phyloP scores from a whole-genome alignment of 1,140 invertebrate genomes.

The Spodoptera litura region DNA sequence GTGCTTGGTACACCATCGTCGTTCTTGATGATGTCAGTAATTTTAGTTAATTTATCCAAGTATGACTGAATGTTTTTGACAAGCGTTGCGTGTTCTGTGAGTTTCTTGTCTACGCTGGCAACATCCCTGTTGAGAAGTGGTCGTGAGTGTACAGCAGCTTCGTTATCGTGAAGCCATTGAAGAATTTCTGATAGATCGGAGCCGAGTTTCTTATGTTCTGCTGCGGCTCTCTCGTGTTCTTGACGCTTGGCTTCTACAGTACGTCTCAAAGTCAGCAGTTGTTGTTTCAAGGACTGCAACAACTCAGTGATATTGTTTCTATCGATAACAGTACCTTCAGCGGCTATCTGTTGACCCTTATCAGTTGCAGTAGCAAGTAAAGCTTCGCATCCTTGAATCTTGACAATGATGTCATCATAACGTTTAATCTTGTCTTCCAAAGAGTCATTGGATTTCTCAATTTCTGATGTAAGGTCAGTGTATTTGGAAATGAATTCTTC shows the following conservation, averaged over 20 bases:
- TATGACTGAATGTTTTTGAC: constrained; percentile 90
- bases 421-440: constrained; percentile 95
- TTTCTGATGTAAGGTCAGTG: constrained; percentile 93
- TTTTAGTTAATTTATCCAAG: constrained; percentile 89
- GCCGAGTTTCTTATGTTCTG: constrained; percentile 93
- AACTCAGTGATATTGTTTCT: constrained; percentile 95
- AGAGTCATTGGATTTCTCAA: constrained; percentile 92
- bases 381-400: constrained; percentile 96
- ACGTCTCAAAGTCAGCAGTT: constrained; percentile 92
- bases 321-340: constrained; percentile 94
- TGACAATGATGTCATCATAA: constrained; percentile 94
- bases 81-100: constrained; percentile 91
- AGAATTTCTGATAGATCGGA: constrained; percentile 93
- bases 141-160: constrained; percentile 92
- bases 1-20: constrained; percentile 92
- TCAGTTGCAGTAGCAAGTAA: constrained; percentile 93
- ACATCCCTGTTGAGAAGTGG: constrained; percentile 93
- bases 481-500: constrained; percentile 95
- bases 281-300: constrained; percentile 94
- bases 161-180: constrained; percentile 94
- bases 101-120: constrained; percentile 92
- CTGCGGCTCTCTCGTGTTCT: constrained; percentile 94
- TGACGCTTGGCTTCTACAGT: constrained; percentile 94
- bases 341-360: constrained; percentile 96
- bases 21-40: constrained; percentile 90